Conservation (phyloP, 2,113 vertebrate species). For the Myrmecophaga tridactyla region DNA sequence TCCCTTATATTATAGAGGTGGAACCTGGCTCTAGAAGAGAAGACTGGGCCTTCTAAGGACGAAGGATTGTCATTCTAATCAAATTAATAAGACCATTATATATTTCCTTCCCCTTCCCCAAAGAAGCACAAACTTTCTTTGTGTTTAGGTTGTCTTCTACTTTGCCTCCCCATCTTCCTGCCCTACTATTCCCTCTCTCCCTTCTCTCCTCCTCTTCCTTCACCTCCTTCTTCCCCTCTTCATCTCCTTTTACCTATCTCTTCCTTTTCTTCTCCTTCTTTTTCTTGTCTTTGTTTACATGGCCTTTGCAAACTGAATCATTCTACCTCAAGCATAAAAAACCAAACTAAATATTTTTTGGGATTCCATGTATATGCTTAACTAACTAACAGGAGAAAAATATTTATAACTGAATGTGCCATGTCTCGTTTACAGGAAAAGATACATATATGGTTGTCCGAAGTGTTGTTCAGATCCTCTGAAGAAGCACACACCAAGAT, state of each 20-base stretch:
- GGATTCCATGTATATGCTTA: background rate
- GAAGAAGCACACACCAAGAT: background rate
- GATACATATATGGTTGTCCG: background rate
- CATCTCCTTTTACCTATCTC: background rate
- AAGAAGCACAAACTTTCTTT: background rate
- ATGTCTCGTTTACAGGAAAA: background rate
- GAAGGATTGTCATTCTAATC: background rate
- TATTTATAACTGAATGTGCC: background rate
- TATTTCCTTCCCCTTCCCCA: background rate
- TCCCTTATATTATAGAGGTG: background rate
- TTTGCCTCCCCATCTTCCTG: no score
- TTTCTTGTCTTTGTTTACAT: background rate
- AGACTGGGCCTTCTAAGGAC: background rate
- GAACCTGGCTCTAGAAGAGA: background rate
- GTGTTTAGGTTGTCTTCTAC: background rate
- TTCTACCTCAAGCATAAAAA: background rate
- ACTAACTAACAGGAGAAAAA: background rate
- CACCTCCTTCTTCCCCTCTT: background rate
- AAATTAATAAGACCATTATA: background rate
- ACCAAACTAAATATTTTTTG: background rate
- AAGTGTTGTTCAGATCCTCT: background rate
- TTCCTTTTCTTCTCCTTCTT: background rate
- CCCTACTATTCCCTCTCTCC: no score
- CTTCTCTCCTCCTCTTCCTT: background rate
- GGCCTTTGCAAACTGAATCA: background rate